A percentile compares a stretch with the other conserved stretches of the same genome.
These are phyloP conservation scores for Digitonthophagus gazella DNA, from an alignment of 2,888 invertebrate genomes.

Conservation along the genomic window DNA sequence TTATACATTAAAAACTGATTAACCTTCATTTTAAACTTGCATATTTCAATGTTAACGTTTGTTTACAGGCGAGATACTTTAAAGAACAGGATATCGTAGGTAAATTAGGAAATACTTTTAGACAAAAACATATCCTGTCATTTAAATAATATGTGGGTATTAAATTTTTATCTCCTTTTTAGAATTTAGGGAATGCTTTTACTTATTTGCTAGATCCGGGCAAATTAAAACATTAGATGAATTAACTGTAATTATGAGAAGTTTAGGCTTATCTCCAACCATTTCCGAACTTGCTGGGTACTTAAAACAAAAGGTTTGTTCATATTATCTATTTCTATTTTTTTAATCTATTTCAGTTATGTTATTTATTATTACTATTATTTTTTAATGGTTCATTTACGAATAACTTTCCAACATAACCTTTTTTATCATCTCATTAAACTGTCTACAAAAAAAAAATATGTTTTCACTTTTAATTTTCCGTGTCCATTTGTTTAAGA, in stretches of 20 bases:
- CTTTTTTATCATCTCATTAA: no score
- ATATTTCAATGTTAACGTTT: slow-evolving; percentile 25
- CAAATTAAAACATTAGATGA: slow-evolving; percentile 87
- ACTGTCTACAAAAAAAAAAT: no score
- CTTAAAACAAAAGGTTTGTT: slow-evolving; percentile 61
- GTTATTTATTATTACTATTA: no score
- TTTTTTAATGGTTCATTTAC: no score
- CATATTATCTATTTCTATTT: no score
- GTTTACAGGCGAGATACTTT: slow-evolving; percentile 83
- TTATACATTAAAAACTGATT: slow-evolving; percentile 7
- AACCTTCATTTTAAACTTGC: slow-evolving; percentile 20
- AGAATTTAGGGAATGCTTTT: slow-evolving; percentile 97
- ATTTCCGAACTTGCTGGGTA: slow-evolving; percentile 85
- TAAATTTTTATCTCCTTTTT: slow-evolving; percentile 48
- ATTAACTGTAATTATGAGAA: slow-evolving; percentile 90
- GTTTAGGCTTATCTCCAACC: slow-evolving; percentile 91
- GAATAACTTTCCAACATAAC: no score
- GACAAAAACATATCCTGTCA: no score
- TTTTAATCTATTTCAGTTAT: no score
- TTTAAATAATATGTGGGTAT: no score
- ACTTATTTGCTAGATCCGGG: slow-evolving; percentile 86
- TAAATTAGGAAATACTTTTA: no score
- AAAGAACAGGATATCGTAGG: slow-evolving; percentile 95
- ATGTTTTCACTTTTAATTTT: no score
- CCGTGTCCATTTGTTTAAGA: no score